Evolutionary conservation across 2,113 vertebrate species (phyloP).

Genomic region (Panthera leo): DNA sequence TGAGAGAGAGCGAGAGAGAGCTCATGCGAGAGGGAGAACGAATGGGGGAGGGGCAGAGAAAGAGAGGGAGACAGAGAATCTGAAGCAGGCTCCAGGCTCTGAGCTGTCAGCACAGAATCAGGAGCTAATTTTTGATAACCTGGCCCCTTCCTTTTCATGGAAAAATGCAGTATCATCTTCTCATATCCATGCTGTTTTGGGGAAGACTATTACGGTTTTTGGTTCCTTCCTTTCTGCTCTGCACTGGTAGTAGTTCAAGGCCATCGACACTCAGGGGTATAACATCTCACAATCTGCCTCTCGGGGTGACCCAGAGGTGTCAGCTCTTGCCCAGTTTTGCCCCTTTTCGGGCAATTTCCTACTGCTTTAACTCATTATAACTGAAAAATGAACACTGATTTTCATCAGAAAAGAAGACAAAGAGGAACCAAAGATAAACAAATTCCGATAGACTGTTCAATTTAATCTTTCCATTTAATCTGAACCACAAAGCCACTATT

Average conservation of each 20-base stretch:
- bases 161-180: neutral
- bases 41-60: no score
- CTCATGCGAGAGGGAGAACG: no score
- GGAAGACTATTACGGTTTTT: neutral
- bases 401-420: neutral
- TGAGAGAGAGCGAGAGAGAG: no score
- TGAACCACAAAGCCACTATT: neutral
- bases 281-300: neutral
- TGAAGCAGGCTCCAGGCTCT: no score
- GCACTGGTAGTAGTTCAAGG: neutral
- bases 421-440: neutral
- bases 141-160: neutral
- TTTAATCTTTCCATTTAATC: neutral
- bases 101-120: no score
- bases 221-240: neutral
- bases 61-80: no score
- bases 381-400: neutral
- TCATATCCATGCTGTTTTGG: neutral
- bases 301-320: neutral
- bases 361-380: neutral
- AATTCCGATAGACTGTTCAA: neutral
- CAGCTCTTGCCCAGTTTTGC: neutral
- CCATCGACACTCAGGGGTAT: neutral
- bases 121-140: neutral
- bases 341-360: neutral